Base-by-base conservation (phyloP, 2,888 invertebrate species). In the Drosophila multiciliata region DNA sequence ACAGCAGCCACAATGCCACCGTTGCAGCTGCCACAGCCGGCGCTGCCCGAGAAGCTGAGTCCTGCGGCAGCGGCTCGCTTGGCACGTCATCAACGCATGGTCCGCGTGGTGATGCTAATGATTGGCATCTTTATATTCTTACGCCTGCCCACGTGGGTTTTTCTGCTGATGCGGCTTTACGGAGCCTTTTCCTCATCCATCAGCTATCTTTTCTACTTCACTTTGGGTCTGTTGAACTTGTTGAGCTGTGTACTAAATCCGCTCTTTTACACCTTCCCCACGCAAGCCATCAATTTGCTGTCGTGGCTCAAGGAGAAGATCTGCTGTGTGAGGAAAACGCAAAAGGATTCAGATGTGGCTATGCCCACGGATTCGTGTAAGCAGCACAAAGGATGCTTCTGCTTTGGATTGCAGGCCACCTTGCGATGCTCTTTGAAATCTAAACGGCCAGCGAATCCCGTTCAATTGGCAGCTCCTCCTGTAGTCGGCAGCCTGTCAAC, bases 231-330 rank as follows among this genome's bases (percentile, higher is more conserved):
- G 6, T 82, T 95, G n/a, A 94, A 94, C 7, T 85, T 95, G 45
- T 66, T 94, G 6, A 95, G 94, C 78, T 94, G 94, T 52, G 94
- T 94, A 0, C 68, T 95, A 32, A 95, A 95, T 92, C 95, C 95
- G 1, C 93, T 95, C 57, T 91, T 95, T 35, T 95, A 95, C 78
- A 94, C 95, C 2, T 95, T 95, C 78, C 91, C 95, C 9, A 94
- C 94, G 40, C 94, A 94, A 81, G 94, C 94, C 5, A 87, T 94
- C 0, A 73, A 69, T 11, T 62, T 73, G 1, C 66, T 88, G 35
- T 61, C 73, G 6, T 60, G 61, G 61, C 29, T 89, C 0, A 78
- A 73, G 35, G 54, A 66, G n/a, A 61, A 42, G 11, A 8, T 73
- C 4, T 78, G 77, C 42, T 83, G 81, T 12, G 9, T 20, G 7